Evolutionary conservation across 2,888 invertebrate species (phyloP).

Genomic region (Polietes domitor): DNA sequence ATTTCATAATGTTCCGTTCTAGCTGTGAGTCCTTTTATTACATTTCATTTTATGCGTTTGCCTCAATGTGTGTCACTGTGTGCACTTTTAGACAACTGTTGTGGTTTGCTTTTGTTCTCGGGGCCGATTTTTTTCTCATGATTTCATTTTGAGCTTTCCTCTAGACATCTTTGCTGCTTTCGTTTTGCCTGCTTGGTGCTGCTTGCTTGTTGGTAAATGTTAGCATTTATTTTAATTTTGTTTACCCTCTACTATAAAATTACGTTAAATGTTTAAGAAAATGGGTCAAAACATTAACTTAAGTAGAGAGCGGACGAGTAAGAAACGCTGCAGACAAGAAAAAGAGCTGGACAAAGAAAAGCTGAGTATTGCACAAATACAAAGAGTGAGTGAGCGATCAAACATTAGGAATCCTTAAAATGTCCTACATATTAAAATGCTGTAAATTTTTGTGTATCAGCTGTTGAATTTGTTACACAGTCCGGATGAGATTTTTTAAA

Average conservation of each 20-base stretch:
- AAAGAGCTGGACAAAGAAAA: slow-evolving; percentile 10
- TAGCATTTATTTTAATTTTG: slow-evolving; percentile 65
- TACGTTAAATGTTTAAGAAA: slow-evolving; percentile 63
- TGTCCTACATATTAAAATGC: not conserved
- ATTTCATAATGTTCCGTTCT: slow-evolving; percentile 56
- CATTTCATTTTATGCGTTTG: slow-evolving; percentile 32
- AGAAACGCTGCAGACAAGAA: not conserved
- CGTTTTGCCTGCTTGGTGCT: slow-evolving; percentile 12
- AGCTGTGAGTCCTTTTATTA: slow-evolving; percentile 34
- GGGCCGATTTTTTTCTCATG: slow-evolving; percentile 1
- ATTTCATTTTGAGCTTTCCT: slow-evolving; percentile 34
- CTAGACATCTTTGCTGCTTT: slow-evolving; percentile 38
- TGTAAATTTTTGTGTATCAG: slow-evolving; percentile 5
- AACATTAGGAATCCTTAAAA: slow-evolving; percentile 2
- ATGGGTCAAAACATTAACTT: slow-evolving; percentile 63
- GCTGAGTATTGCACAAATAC: not conserved
- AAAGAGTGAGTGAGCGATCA: slow-evolving; percentile 11
- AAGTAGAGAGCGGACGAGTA: slow-evolving; percentile 16
- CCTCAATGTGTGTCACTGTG: slow-evolving; percentile 23
- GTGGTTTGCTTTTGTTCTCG: slow-evolving; percentile 57
- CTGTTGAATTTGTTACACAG: slow-evolving; percentile 2
- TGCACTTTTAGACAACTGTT: slow-evolving; percentile 56
- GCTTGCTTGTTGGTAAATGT: slow-evolving; percentile 44
- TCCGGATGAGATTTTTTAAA: not conserved
- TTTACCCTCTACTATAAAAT: slow-evolving; percentile 61